Evolutionary conservation across 37 sponge, comb jelly and placozoan genomes (phyloP), one percentile per base, ranked within the genome.

Genomic region (Theonella swinhoei): DNA sequence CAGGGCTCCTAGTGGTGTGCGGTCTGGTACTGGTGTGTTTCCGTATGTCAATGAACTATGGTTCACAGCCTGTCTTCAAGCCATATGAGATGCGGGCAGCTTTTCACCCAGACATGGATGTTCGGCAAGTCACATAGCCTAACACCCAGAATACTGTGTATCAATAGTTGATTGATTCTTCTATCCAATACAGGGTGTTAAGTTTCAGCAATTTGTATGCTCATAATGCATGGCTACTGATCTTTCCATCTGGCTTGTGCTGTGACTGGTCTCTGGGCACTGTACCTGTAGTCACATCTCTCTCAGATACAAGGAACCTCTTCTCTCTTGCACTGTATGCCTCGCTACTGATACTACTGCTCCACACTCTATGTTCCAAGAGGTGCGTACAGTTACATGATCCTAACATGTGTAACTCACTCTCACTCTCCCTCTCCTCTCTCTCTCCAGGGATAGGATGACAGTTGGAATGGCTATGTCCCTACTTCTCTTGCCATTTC

Each of bases 251-350:
- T 26, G 39, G 39, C 5, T 89, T 96, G 61, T 96, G 96, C 81
- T 96, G 96, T 86, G 96, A 96, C 66, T 96, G 96, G 96, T 81
- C 96, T 35, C 89, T 93, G 37, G 94, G 91, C 0, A 91, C 94
- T 1, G 58, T 96, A 0, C 93, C 93, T 17, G 68, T 93, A 26
- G 86, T 96, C 72, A 62, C 77, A 30, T 67, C 81, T 2, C 1
- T 93, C 4, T 26, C 68, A 17, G 96, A 96, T 76, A 24, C 58
- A 32, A 80, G 85, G 42, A 96, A 93, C 75, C 0, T 87, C 3
- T 87, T 81, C 85, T 81, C 91, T 9, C 72, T 90, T 0, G 1
- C 64, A 0, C 80, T 96, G 5, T 93, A 84, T 39, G 20, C 65
- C 2, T 39, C 36, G 20, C 33, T 95, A 3, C 54, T 69, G 20